Evolutionary conservation across 2,113 vertebrate species (phyloP), one percentile per base, ranked within the genome.

Genomic region (Syngnathus scovelli): DNA sequence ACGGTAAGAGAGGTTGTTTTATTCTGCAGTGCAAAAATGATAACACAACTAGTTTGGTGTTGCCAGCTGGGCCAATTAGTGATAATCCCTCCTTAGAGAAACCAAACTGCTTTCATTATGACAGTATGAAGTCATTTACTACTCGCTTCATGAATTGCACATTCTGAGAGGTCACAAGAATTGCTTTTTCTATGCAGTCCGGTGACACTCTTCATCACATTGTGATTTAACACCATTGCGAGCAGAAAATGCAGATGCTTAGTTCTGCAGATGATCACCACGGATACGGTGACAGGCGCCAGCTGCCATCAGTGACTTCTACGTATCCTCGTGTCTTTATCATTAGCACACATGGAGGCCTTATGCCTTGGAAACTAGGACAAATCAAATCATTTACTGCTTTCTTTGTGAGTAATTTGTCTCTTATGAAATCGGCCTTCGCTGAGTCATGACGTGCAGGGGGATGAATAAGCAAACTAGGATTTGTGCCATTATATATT

Each of bases 1-100:
- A 61, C 63, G 38, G 60, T 62, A 54, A 63, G n/a, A 48, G 38
- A 61, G 36, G 60, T 66, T 69, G 72, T 63, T 58, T 68, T 67
- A 55, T 75, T 74, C 63, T 69, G 33, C 66, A 18, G 33, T 72
- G 67, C 62, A 39, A 60, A 33, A 71, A 60, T 71, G 67, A 72
- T 74, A 82, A 82, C 80, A 71, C 75, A 70, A 56, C 61, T 61
- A 43, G 68, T 76, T 33, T 33, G 78, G 64, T 76, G 70, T 85
- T 85, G 80, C 80, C 86, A 86, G 86, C 83, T 81, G 83, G 83
- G 76, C 83, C 83, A 86, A 85, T 86, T 82, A 83, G 73, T 12
- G 36, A 61, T 85, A 82, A 85, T 85, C 81, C 69, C 76, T 73
- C 78, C 83, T 79, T 76, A 64, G 79, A 86, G 84, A 81, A 81